Conservation (phyloP, 2,797 vertebrate species). For the Pteropus rufus region DNA sequence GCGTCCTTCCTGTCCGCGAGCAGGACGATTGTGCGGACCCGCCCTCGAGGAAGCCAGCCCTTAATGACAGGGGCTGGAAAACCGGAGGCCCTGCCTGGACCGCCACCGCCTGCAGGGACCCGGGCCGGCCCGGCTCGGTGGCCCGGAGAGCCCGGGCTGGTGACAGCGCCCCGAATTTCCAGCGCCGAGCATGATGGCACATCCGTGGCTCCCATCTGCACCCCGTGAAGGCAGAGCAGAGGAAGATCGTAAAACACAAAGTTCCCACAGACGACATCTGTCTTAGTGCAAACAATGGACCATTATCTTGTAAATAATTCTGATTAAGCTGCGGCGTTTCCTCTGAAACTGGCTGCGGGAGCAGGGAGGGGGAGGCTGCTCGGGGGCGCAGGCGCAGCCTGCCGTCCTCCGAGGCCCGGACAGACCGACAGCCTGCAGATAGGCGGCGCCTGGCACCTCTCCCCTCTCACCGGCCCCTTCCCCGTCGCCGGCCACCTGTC, state of each 20-base stretch:
- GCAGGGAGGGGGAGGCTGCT: conserved; percentile 69
- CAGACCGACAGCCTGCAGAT: too few species aligned
- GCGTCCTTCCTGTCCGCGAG: conserved; percentile 2
- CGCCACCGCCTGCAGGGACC: too few species aligned
- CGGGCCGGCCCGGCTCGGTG: too few species aligned
- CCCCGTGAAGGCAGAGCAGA: conserved; percentile 79
- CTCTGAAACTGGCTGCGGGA: conserved; percentile 79
- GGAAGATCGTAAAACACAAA: conserved; percentile 84
- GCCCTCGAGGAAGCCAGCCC: not conserved
- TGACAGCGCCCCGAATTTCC: conserved; percentile 61
- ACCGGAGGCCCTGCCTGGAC: not conserved
- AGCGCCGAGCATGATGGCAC: conserved; percentile 73
- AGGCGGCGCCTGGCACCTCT: too few species aligned
- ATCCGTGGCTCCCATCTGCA: conserved; percentile 82
- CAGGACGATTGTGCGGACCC: not conserved
- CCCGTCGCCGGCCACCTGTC: too few species aligned
- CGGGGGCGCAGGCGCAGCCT: not conserved
- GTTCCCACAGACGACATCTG: conserved; percentile 88
- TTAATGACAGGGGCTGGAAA: too few species aligned
- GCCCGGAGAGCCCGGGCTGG: not conserved
- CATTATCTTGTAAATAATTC: conserved; percentile 90
- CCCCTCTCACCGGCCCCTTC: too few species aligned
- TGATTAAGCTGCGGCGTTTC: conserved; percentile 85
- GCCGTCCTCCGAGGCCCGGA: too few species aligned
- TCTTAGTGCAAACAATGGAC: conserved; percentile 87